Evolutionary conservation across 1,140 invertebrate genomes (phyloP).

Genomic region (Drosophila kohkoa): DNA sequence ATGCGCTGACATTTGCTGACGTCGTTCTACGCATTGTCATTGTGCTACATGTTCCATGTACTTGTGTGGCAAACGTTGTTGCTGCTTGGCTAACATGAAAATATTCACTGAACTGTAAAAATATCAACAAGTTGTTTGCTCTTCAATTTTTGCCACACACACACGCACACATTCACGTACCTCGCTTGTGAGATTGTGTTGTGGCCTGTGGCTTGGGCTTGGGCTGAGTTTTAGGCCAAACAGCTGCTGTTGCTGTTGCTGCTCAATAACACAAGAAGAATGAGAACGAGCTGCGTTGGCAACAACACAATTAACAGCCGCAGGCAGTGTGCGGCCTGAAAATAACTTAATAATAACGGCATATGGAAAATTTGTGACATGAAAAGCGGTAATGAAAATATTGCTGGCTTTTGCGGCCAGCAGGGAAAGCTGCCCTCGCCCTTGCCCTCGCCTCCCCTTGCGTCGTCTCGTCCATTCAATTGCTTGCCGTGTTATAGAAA

Average conservation of each 20-base stretch:
- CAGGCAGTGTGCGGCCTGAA: slow-evolving; percentile 53
- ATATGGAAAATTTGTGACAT: slow-evolving; percentile 74
- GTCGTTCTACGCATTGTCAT: slow-evolving; percentile 54
- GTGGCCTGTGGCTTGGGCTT: slow-evolving; percentile 29
- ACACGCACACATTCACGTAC: slow-evolving; percentile 36
- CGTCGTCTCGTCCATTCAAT: not conserved
- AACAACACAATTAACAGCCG: slow-evolving; percentile 73
- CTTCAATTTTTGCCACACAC: slow-evolving; percentile 60
- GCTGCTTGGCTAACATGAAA: slow-evolving; percentile 53
- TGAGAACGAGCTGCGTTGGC: slow-evolving; percentile 37
- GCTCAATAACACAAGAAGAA: slow-evolving; percentile 55
- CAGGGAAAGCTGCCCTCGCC: slow-evolving; percentile 14
- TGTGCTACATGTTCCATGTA: slow-evolving; percentile 35
- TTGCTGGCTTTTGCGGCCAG: slow-evolving; percentile 15
- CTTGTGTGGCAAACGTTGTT: slow-evolving; percentile 18
- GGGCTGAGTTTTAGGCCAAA: slow-evolving; percentile 42
- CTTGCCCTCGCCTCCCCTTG: not conserved
- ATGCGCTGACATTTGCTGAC: slow-evolving; percentile 71
- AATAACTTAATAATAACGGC: slow-evolving; percentile 78
- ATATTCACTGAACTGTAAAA: slow-evolving; percentile 81
- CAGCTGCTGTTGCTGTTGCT: slow-evolving; percentile 45
- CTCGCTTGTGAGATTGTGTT: slow-evolving; percentile 40
- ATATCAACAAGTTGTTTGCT: slow-evolving; percentile 83
- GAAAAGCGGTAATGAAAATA: slow-evolving; percentile 53
- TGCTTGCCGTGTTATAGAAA: slow-evolving; percentile 41